Evolutionary conservation across 1,140 invertebrate species (phyloP).

Genomic region (Papilio helenus): DNA sequence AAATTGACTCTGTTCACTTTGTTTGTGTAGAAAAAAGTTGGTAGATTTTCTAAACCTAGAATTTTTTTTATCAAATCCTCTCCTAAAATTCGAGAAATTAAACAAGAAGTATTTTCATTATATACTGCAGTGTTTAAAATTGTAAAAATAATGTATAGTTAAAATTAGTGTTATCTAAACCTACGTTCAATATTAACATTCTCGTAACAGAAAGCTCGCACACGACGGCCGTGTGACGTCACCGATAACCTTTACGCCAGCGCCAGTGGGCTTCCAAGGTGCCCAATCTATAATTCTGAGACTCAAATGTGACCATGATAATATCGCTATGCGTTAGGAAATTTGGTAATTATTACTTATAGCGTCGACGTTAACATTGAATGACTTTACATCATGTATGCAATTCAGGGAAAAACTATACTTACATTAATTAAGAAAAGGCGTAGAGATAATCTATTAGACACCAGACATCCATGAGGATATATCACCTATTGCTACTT

Average conservation of each 20-base stretch:
- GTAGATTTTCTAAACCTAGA: neutral
- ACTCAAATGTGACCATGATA: constrained; percentile 12
- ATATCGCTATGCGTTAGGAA: neutral
- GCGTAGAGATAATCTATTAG: too few species aligned
- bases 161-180: neutral
- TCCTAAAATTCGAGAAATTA: neutral
- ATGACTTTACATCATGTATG: too few species aligned
- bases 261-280: constrained; percentile 51
- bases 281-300: constrained; percentile 15
- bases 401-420: too few species aligned
- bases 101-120: neutral
- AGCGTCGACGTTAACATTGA: neutral
- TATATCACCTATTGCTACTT: neutral
- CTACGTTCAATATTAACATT: constrained; percentile 25
- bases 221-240: constrained; percentile 53
- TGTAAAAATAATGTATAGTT: neutral
- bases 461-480: neutral
- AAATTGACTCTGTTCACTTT: neutral
- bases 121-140: neutral
- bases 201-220: constrained; percentile 42
- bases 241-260: constrained; percentile 69
- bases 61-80: too few species aligned
- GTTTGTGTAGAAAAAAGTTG: neutral
- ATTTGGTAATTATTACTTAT: neutral
- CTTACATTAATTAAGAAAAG: too few species aligned